Conservation (phyloP, 2,113 vertebrate genomes). For the Turdus rufiventris region DNA sequence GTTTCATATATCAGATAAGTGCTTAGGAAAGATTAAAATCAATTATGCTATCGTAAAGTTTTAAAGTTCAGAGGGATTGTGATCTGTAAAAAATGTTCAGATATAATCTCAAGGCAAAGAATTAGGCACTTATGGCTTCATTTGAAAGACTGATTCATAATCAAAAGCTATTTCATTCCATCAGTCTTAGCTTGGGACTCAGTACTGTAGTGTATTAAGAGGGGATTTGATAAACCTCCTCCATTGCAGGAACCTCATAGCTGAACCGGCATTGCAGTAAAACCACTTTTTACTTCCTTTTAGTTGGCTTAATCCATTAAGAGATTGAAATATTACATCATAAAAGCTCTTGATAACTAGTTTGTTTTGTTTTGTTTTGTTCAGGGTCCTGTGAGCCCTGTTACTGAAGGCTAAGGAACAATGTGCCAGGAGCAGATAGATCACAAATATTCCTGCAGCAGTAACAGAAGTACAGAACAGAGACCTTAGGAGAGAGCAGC, state of each 20-base stretch:
- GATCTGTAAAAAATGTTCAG: conserved; percentile 29
- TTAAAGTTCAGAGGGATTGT: conserved; percentile 23
- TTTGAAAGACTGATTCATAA: not conserved
- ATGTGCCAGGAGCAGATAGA: accelerated
- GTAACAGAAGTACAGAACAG: not conserved
- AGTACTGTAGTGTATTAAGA: not conserved
- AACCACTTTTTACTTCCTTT: not conserved
- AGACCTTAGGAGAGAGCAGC: not conserved
- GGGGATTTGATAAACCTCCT: not conserved
- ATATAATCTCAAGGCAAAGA: conserved; percentile 29
- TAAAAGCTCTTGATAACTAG: not conserved
- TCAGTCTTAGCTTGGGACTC: not conserved
- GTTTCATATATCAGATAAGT: conserved; percentile 2
- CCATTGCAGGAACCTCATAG: not conserved
- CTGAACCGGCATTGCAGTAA: not conserved
- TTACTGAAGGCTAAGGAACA: not conserved
- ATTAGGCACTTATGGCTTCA: not conserved
- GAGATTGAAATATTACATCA: not conserved
- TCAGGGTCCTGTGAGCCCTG: accelerated
- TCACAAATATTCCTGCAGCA: not conserved
- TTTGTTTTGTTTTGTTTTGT: not conserved
- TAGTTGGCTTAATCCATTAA: not conserved
- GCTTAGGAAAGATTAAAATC: conserved; percentile 33
- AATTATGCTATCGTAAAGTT: conserved; percentile 19
- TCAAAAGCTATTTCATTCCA: not conserved